Conservation (phyloP, 1,140 invertebrate species). For the Forficula auricularia region DNA sequence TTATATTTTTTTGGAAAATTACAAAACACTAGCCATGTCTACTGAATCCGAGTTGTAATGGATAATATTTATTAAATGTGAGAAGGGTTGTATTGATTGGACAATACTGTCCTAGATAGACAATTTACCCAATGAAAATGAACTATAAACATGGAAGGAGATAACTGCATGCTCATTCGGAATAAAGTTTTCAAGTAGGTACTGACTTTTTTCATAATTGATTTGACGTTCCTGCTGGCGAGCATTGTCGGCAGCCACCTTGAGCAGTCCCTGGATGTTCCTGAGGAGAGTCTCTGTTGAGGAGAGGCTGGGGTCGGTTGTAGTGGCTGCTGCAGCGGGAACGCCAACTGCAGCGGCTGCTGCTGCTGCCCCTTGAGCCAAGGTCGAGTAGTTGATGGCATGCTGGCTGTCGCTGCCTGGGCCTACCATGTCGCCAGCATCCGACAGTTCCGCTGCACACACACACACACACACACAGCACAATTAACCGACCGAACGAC, state of each 20-base stretch:
- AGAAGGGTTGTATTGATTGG: too few relatives aligned
- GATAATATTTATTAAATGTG: too few relatives aligned
- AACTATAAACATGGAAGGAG: too few relatives aligned
- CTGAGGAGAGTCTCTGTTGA: conserved; percentile 82
- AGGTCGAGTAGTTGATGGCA: conserved; percentile 52
- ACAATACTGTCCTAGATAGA: too few relatives aligned
- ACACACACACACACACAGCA: too few relatives aligned
- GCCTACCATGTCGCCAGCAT: conserved; percentile 25
- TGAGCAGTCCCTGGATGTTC: conserved; percentile 86
- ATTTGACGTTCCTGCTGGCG: conserved; percentile 86
- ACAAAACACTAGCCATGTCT: too few relatives aligned
- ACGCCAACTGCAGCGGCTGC: conserved; percentile 23
- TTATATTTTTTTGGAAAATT: too few relatives aligned
- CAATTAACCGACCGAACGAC: too few relatives aligned
- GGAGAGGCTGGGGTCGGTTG: conserved; percentile 39
- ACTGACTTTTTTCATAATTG: conserved; percentile 87
- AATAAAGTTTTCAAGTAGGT: too few relatives aligned
- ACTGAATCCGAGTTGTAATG: too few relatives aligned
- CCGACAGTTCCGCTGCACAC: conserved; percentile 38
- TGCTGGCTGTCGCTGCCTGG: conserved; percentile 37
- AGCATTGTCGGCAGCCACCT: conserved; percentile 88
- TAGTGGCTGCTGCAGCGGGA: conserved; percentile 25
- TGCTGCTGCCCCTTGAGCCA: conserved; percentile 33
- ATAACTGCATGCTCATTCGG: too few relatives aligned
- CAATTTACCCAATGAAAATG: too few relatives aligned